Base-by-base conservation (phyloP, 2,888 invertebrate genomes). In the Piscicola geometra region DNA sequence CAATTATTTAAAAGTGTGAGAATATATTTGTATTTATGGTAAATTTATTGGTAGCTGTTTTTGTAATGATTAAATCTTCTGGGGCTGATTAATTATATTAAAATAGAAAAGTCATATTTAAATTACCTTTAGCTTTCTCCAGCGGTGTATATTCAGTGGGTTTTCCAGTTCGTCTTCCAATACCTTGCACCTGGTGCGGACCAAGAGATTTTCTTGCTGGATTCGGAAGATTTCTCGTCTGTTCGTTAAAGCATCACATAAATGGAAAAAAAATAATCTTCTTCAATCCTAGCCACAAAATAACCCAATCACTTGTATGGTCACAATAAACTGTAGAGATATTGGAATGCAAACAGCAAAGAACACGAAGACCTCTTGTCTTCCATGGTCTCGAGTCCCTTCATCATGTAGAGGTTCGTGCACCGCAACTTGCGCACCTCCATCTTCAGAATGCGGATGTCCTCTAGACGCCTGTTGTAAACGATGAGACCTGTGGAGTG, bases 101-200 rank as follows among this genome's bases (percentile, higher is more conserved):
- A 50, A 18, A 50, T 50, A 50, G n/a, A 15, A 50, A 50, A 50
- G n/a, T 50, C 52, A 18, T 18, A 21, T n/a, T n/a, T n/a, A n/a
- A n/a, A 64, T 25, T 28, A 89, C 89, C 86, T 92, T 91, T 71
- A 95, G 87, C 84, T 93, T 91, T 79, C 95, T 88, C 95, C 95
- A 96, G 78, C 94, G 86, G 81, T 96, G 95, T 80, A 95, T 90
- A 85, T 94, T 94, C 81, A 93, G 89, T 0, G 95, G 95, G 80
- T 91, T 93, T 84, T 92, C 91, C 78, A 94, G 87, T 80, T 94
- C 94, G 81, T 94, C 92, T 83, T 93, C 92, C 15, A 94, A 86
- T 0, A 94, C 93, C 36, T 91, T 89, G 79, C 91, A 91, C 79
- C 92, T 90, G n/a, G 94, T 88, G 56, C 91, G 88, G 84, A 93